phyloP scores from a whole-genome alignment of 2,113 vertebrate species.

The Xerus inauris region DNA sequence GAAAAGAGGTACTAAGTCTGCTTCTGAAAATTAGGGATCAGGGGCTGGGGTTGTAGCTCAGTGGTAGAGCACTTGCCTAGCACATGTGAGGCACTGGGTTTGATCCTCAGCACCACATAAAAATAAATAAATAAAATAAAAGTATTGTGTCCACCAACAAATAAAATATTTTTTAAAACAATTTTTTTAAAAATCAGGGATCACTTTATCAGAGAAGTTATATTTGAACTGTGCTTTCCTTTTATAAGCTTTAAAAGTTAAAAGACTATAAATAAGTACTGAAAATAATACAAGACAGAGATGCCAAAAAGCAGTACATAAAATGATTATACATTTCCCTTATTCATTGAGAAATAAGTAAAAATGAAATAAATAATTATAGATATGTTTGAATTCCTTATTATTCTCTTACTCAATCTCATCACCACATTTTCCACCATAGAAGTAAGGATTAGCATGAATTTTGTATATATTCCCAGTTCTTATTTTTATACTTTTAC shows the following conservation, averaged over 20 bases:
- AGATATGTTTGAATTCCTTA: neutral
- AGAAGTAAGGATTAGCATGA: neutral
- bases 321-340: neutral
- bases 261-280: neutral
- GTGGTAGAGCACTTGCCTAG: too few species aligned
- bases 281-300: neutral
- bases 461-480: neutral
- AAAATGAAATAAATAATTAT: neutral
- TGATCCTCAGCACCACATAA: too few species aligned
- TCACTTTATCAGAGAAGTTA: neutral
- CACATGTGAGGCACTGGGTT: too few species aligned
- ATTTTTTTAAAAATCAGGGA: neutral
- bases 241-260: neutral
- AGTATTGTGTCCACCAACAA: too few species aligned
- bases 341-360: neutral
- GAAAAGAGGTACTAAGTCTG: neutral
- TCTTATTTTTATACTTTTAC: neutral
- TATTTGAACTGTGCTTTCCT: neutral
- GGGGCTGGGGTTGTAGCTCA: too few species aligned
- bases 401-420: neutral
- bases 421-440: neutral
- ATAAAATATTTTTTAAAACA: too few species aligned
- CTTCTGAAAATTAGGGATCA: neutral
- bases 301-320: neutral
- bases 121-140: too few species aligned